Base-by-base conservation (phyloP, 2,797 vertebrate genomes). In the Octomys mimax region DNA sequence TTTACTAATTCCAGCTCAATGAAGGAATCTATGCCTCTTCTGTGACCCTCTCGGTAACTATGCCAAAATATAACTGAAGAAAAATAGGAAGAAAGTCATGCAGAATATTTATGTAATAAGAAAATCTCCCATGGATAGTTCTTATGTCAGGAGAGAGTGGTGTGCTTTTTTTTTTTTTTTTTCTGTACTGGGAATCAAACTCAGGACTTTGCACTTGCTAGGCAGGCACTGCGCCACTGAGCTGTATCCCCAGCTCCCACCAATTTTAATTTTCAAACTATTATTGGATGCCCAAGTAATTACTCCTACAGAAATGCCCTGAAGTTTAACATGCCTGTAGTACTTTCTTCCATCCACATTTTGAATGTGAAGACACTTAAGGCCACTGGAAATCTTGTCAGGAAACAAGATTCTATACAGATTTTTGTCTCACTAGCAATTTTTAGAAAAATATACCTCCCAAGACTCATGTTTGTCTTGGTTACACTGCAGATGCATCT, bases 321-420 rank as follows among this genome's bases (percentile, higher is more conserved):
- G 73, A n/a, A 61, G 33, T 73, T 83, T 66, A 28, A 64, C 33
- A 18, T 57, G 83, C 52, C 33, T 22, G 2, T 18, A 26, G 10
- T 68, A 68, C 68, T 61, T 81, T 75, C n/a, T 68, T 59, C 64
- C 2, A 12, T 18, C 42, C 83, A 54, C 59, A 16, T 82, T 93
- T 96, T 92, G 91, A 83, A 42, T 22, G 52, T 66, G 80, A 83
- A 75, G 12, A 62, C 31, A 62, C 66, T 94, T 42, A 66, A 88
- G 52, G 31, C 79, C 86, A 85, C 68, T 24, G 87, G 85, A 88
- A 94, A 52, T 61, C 86, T 89, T 52, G 36, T 26, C 12, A 92
- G 61, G 82, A 84, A 19, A 84, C 46, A 46, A 77, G 71, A 81
- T 39, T 73, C 64, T 36, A 22, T 2, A 39, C 68, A 16, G 13